Evolutionary conservation across 2,113 vertebrate species (phyloP).

Genomic region (Prionailurus bengalensis): DNA sequence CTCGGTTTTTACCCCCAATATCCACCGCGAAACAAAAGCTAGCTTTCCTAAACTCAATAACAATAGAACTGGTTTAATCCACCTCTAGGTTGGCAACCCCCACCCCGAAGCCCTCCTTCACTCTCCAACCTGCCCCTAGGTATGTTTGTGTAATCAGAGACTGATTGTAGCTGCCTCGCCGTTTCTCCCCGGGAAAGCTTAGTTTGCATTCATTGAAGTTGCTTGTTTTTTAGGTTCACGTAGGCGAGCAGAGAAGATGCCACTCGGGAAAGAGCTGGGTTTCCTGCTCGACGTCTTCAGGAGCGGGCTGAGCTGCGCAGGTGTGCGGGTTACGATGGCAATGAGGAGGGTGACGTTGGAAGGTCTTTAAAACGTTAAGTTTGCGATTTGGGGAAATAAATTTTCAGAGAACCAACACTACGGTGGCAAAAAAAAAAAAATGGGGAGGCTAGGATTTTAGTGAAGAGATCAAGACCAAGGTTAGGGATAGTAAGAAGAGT

Average conservation of each 20-base stretch:
- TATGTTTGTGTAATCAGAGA: slow-evolving; percentile 89
- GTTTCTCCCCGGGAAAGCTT: slow-evolving; percentile 77
- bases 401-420: slow-evolving; percentile 67
- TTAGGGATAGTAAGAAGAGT: slow-evolving; percentile 70
- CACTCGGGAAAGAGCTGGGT: slow-evolving; percentile 76
- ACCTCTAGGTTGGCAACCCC: slow-evolving; percentile 28
- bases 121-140: slow-evolving; percentile 85
- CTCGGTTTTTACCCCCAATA: neutral
- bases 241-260: slow-evolving; percentile 81
- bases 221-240: slow-evolving; percentile 86
- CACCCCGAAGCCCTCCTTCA: slow-evolving; percentile 46
- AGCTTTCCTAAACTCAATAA: slow-evolving; percentile 32
- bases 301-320: slow-evolving; percentile 79
- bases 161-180: slow-evolving; percentile 85
- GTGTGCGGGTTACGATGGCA: slow-evolving; percentile 72
- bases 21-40: slow-evolving; percentile 55
- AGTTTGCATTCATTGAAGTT: slow-evolving; percentile 83
- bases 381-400: slow-evolving; percentile 6
- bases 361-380: slow-evolving; percentile 58
- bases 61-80: slow-evolving; percentile 71
- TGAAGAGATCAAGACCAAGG: slow-evolving; percentile 75
- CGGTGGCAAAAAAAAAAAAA: neutral
- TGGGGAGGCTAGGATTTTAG: slow-evolving; percentile 57
- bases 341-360: neutral
- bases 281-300: slow-evolving; percentile 68